These are phyloP conservation scores for Tachina fera DNA, from an alignment of 2,888 invertebrate genomes.

Conservation along the genomic window DNA sequence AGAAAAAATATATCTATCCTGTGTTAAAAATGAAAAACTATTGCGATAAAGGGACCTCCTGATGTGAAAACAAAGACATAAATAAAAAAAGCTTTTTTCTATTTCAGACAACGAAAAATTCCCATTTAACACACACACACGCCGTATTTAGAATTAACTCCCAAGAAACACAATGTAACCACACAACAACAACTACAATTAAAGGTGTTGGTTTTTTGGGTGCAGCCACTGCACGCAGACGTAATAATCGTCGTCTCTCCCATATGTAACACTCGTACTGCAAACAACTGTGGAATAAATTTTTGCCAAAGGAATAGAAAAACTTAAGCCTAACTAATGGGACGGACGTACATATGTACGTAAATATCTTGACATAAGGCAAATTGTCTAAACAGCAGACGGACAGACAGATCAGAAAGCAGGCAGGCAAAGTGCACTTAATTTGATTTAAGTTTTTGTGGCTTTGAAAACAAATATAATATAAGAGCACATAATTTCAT, in stretches of 20 bases:
- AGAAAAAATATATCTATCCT: not conserved
- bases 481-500: constrained; percentile 31
- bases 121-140: not conserved
- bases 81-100: constrained; percentile 3
- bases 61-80: constrained; percentile 57
- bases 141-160: constrained; percentile 23
- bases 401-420: not conserved
- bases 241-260: constrained; percentile 49
- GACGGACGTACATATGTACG: not conserved
- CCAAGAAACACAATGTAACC: not conserved
- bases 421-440: constrained; percentile 52
- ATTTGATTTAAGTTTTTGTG: constrained; percentile 58
- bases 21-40: constrained; percentile 51
- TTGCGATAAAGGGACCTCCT: constrained; percentile 61
- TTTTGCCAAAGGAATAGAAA: not conserved
- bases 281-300: constrained; percentile 18
- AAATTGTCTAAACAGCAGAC: constrained; percentile 3
- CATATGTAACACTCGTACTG: constrained; percentile 27
- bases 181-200: constrained; percentile 24
- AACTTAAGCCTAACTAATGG: not conserved
- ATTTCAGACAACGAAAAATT: constrained; percentile 1
- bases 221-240: constrained; percentile 65
- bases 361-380: not conserved
- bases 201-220: constrained; percentile 64
- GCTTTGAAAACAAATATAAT: constrained; percentile 29